Evolutionary conservation across 2,888 invertebrate genomes (phyloP), one percentile per base, ranked within the genome.

Genomic region (Ypsolopha sequella): DNA sequence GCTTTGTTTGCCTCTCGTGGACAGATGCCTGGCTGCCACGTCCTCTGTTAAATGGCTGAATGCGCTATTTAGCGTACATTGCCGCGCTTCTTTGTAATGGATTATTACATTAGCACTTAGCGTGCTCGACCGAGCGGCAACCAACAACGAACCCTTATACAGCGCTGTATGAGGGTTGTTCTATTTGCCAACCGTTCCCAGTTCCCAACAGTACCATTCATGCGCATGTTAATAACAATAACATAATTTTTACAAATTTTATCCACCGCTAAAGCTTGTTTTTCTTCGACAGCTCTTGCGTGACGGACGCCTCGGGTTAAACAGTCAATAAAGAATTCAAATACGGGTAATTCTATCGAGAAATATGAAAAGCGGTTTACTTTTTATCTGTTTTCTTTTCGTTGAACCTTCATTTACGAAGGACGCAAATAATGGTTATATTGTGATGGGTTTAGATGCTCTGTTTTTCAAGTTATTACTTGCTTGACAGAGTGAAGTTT

Each of bases 51-150:
- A 68, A 75, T 73, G 80, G 74, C 77, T 75, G 75, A 84, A 82
- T 80, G 80, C 80, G 80, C 82, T 85, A 80, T 85, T 85, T 85
- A 84, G 80, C 80, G 80, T 75, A 76, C 79, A 79, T 74, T 73
- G 76, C 76, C 66, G 72, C 73, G 79, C 74, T 82, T 79, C 80
- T 84, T 84, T 85, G 80, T 85, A 82, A 82, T 85, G 79, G 80
- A 85, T 85, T 85, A 85, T 85, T 82, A 84, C 84, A 86, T 86
- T 86, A 85, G 78, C 85, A 84, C 82, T 85, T 80, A 84, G 79
- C 80, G 79, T 73, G 84, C 81, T 80, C 76, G 75, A 78, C 76
- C 70, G 77, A 80, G 76, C 81, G 80, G 67, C 68, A 72, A 79
- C 71, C 72, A 70, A 78, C 73, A 70, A 70, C 68, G 67, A 72